These are phyloP conservation scores for Paralvinella palmiformis DNA, from an alignment of 1,140 invertebrate genomes.

Conservation along the genomic window DNA sequence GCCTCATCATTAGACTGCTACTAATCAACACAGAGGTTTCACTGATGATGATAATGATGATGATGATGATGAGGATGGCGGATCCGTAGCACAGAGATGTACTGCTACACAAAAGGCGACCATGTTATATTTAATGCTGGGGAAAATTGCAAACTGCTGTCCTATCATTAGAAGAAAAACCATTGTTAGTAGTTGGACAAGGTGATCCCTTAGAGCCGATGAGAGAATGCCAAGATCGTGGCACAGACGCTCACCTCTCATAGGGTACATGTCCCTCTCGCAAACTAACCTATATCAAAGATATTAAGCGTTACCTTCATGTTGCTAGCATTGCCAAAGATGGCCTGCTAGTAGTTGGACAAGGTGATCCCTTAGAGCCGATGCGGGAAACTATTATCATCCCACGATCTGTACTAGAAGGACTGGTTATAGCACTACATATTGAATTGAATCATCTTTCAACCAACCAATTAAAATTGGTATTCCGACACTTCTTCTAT, in stretches of 20 bases:
- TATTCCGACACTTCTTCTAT: not conserved
- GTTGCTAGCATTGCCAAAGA: not conserved
- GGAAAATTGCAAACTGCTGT: constrained; percentile 17
- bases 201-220: not conserved
- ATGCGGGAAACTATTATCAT: not conserved
- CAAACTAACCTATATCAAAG: not conserved
- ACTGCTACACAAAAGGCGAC: constrained; percentile 14
- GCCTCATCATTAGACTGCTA: too few species aligned
- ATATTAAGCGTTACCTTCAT: too few species aligned
- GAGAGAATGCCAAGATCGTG: constrained; percentile 1
- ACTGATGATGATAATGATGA: too few species aligned
- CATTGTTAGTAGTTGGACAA: constrained; percentile 22
- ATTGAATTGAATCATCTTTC: not conserved
- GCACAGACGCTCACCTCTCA: not conserved
- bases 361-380: not conserved
- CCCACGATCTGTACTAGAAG: not conserved
- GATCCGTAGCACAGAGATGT: not conserved
- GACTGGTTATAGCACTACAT: not conserved
- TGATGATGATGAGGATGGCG: too few species aligned
- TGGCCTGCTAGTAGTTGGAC: not conserved
- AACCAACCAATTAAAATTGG: not conserved
- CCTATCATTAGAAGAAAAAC: constrained; percentile 20
- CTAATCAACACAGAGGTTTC: too few species aligned
- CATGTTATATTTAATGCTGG: constrained; percentile 7
- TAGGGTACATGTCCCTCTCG: constrained; percentile 1